These are phyloP conservation scores for Drosophila tripunctata DNA, from an alignment of 2,888 invertebrate species.

Conservation along the genomic window DNA sequence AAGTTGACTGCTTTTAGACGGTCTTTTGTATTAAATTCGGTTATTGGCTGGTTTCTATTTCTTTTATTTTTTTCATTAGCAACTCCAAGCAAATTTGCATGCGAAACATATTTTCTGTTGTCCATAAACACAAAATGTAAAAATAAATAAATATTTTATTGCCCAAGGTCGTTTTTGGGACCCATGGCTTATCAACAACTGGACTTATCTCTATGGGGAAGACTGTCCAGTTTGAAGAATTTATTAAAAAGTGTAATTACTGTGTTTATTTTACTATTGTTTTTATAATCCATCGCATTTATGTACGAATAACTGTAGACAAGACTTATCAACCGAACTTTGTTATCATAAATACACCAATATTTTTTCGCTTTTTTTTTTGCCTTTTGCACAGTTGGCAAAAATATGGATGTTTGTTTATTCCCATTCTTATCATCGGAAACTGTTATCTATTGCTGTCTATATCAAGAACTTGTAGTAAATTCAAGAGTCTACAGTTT, in stretches of 20 bases:
- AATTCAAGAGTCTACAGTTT: conserved; percentile 11
- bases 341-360: neutral
- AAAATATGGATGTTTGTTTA: neutral
- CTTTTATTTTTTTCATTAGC: conserved; percentile 25
- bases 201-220: conserved; percentile 14
- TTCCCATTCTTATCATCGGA: conserved; percentile 3
- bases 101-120: conserved; percentile 32
- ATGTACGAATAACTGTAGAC: neutral
- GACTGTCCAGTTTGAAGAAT: neutral
- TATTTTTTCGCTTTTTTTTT: neutral
- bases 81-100: conserved; percentile 40
- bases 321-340: neutral
- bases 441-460: conserved; percentile 16
- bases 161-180: conserved; percentile 45
- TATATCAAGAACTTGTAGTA: conserved; percentile 23
- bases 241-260: conserved; percentile 10
- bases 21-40: conserved; percentile 34
- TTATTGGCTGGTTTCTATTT: neutral
- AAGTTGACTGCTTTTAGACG: conserved; percentile 27
- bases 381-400: neutral
- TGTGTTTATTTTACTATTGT: neutral
- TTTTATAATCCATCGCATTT: neutral
- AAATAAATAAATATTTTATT: conserved; percentile 44
- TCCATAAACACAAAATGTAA: conserved; percentile 21
- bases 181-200: conserved; percentile 45